phyloP scores from a whole-genome alignment of 2,888 invertebrate species.

The Scaptodrosophila latifasciaeformis region DNA sequence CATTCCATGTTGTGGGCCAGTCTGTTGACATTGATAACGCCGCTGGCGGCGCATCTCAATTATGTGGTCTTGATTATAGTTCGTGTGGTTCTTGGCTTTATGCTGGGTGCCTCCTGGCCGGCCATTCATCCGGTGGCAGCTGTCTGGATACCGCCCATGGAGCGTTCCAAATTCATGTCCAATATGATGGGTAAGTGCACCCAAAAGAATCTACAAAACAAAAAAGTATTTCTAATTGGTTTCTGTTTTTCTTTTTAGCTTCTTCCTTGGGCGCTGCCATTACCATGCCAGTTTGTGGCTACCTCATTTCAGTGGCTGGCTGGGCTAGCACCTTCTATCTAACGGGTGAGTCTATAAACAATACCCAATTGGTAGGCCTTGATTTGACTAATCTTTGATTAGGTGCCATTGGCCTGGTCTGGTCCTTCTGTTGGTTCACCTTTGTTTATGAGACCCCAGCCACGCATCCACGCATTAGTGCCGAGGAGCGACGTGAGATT shows the following conservation, averaged over 20 bases:
- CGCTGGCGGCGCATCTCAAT: slow-evolving; percentile 83
- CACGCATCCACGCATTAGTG: slow-evolving; percentile 86
- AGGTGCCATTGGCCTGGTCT: slow-evolving; percentile 83
- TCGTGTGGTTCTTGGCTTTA: slow-evolving; percentile 84
- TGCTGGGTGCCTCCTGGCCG: slow-evolving; percentile 92
- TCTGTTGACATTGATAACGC: slow-evolving; percentile 86
- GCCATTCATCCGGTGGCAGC: slow-evolving; percentile 95
- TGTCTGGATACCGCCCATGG: slow-evolving; percentile 95
- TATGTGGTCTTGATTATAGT: slow-evolving; percentile 83
- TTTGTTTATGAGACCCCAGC: slow-evolving; percentile 88
- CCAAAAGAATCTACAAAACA: no score
- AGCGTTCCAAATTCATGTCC: slow-evolving; percentile 93
- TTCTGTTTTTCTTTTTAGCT: slow-evolving; percentile 77
- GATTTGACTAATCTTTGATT: slow-evolving; percentile 6
- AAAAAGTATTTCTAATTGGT: background rate
- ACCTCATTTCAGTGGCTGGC: slow-evolving; percentile 85
- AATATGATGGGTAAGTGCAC: slow-evolving; percentile 90
- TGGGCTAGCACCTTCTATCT: slow-evolving; percentile 95
- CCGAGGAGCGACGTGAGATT: slow-evolving; percentile 83
- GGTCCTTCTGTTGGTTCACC: slow-evolving; percentile 89
- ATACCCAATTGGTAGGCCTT: background rate
- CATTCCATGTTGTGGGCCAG: slow-evolving; percentile 90
- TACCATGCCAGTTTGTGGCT: slow-evolving; percentile 91
- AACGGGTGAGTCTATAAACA: slow-evolving; percentile 77
- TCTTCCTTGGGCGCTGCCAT: slow-evolving; percentile 93